phyloP scores from a whole-genome alignment of 2,797 vertebrate genomes.

The Harpagifer antarcticus region DNA sequence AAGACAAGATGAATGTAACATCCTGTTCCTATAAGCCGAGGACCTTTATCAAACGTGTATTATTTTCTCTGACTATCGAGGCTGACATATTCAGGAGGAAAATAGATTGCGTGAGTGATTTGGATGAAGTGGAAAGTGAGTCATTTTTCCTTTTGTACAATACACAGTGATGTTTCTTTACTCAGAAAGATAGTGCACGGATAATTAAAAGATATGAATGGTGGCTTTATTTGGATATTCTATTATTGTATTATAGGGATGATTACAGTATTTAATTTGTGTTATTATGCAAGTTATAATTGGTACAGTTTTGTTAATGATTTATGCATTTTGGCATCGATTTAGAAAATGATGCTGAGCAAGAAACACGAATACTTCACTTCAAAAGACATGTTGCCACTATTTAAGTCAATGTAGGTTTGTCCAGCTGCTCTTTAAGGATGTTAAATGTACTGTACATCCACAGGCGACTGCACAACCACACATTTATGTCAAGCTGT shows the following conservation, averaged over 20 bases:
- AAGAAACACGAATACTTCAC: not conserved
- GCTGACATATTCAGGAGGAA: conserved; percentile 23
- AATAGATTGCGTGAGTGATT: conserved; percentile 25
- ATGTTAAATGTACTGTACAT: not conserved
- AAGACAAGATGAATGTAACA: too few species aligned
- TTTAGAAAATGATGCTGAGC: not conserved
- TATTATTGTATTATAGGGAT: not conserved
- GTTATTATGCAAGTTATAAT: not conserved
- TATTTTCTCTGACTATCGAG: not conserved
- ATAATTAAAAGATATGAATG: not conserved
- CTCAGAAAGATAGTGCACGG: conserved; percentile 8
- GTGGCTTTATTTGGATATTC: not conserved
- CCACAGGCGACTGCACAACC: conserved; percentile 21
- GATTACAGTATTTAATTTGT: not conserved
- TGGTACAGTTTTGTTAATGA: not conserved
- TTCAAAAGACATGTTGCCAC: not conserved
- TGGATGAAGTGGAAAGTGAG: conserved; percentile 44
- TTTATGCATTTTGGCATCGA: not conserved
- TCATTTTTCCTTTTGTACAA: conserved; percentile 44
- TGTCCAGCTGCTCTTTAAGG: not conserved
- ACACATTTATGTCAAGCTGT: conserved; percentile 47
- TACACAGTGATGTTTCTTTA: conserved; percentile 18
- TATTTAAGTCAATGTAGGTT: not conserved
- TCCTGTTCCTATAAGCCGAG: not conserved
- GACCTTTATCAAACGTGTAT: not conserved